Evolutionary conservation across 2,888 invertebrate genomes (phyloP), one percentile per base, ranked within the genome.

Genomic region (Sminthurides aquaticus): DNA sequence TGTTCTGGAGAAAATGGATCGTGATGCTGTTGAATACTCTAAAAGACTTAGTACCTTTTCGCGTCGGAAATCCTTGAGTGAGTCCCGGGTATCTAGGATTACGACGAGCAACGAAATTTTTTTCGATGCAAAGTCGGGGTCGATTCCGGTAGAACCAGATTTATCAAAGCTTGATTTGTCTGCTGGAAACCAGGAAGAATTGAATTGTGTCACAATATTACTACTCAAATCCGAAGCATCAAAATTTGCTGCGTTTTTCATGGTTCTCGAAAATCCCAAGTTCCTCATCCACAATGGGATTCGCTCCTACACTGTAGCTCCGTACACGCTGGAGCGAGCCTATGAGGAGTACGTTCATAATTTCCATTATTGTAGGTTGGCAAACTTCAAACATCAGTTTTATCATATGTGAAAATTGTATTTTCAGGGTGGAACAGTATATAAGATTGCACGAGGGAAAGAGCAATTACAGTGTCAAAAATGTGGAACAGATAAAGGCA

Each of bases 331-430:
- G 15, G 27, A 62, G n/a, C 5, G 2, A 1, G 62, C 62, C 20
- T 62, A 62, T n/a, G 48, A 57, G 1, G 62, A 62, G 62, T 62
- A 43, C 11, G 20, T 11, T n/a, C 8, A 11, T 59, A 59, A 43
- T 60, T 49, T 25, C 8, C n/a, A n/a, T n/a, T n/a, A n/a, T n/a
- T n/a, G n/a, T n/a, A n/a, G n/a, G n/a, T n/a, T n/a, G n/a, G n/a
- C n/a, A n/a, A n/a, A n/a, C n/a, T n/a, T n/a, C n/a, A n/a, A n/a
- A n/a, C n/a, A n/a, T n/a, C n/a, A n/a, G n/a, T n/a, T n/a, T n/a
- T n/a, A n/a, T n/a, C n/a, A n/a, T n/a, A n/a, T n/a, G n/a, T n/a
- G n/a, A n/a, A n/a, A n/a, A n/a, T n/a, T n/a, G n/a, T n/a, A n/a
- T 27, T 3, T 34, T 22, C 20, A 62, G 62, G 8, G n/a, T 62